Conservation (phyloP, 2,888 invertebrate species). For the Leptinotarsa haldemani region DNA sequence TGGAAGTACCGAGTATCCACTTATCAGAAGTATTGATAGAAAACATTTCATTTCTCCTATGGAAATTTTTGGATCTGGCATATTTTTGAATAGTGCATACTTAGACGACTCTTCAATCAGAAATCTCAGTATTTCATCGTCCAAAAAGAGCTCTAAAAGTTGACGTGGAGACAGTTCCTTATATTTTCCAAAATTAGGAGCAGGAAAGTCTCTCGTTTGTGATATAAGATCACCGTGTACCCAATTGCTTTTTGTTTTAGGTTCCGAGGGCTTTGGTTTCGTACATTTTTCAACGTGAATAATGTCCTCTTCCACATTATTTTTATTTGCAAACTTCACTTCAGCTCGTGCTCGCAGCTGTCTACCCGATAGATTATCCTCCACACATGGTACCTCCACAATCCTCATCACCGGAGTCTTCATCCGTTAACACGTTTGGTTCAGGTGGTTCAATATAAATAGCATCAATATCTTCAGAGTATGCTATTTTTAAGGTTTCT, state of each 20-base stretch:
- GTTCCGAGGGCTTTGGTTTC: background rate
- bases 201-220: background rate
- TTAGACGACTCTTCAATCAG: too few relatives aligned
- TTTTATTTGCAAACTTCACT: conserved; percentile 1
- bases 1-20: too few relatives aligned
- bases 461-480: background rate
- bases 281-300: background rate
- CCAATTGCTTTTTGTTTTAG: background rate
- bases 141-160: too few relatives aligned
- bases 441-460: background rate
- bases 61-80: too few relatives aligned
- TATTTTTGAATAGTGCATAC: too few relatives aligned
- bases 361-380: too few relatives aligned
- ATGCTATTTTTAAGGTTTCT: background rate
- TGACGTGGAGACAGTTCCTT: too few relatives aligned
- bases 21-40: too few relatives aligned
- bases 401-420: too few relatives aligned
- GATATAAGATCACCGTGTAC: background rate
- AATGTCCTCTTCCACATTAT: background rate
- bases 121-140: too few relatives aligned
- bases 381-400: too few relatives aligned
- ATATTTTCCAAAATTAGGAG: background rate
- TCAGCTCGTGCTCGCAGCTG: background rate
- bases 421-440: background rate
- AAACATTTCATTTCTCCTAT: too few relatives aligned